phyloP scores from a whole-genome alignment of 2,888 invertebrate species.

The Dasypolia templi region DNA sequence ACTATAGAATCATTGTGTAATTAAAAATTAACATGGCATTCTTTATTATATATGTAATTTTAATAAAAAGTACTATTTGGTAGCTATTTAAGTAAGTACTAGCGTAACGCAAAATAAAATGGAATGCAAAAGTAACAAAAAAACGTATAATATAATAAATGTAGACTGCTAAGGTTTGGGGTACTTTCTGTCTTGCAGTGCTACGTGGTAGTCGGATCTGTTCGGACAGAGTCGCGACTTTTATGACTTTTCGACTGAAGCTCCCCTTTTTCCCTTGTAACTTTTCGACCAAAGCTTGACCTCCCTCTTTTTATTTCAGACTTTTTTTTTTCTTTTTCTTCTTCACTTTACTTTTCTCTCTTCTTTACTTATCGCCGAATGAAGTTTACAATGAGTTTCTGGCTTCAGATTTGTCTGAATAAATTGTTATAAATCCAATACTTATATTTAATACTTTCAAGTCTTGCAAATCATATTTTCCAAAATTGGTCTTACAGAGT shows the following conservation, averaged over 20 bases:
- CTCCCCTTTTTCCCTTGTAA: not conserved
- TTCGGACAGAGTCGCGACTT: constrained; percentile 44
- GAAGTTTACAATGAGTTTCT: not conserved
- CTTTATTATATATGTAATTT: constrained; percentile 85
- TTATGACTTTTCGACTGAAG: constrained; percentile 25
- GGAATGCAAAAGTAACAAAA: constrained; percentile 76
- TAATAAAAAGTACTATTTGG: constrained; percentile 83
- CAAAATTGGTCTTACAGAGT: not conserved
- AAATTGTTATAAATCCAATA: not conserved
- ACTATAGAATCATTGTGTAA: constrained; percentile 78
- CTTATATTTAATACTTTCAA: not conserved
- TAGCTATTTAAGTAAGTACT: constrained; percentile 86
- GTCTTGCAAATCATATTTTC: not conserved
- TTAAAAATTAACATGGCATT: constrained; percentile 82
- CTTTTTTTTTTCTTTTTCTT: too few species aligned
- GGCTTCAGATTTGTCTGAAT: not conserved
- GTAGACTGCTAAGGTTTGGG: constrained; percentile 77
- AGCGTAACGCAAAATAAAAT: constrained; percentile 76
- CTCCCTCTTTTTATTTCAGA: not conserved
- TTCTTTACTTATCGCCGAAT: too few species aligned
- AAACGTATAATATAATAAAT: constrained; percentile 70
- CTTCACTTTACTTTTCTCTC: too few species aligned
- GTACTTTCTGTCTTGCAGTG: constrained; percentile 50
- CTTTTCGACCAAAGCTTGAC: not conserved
- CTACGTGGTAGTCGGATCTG: constrained; percentile 64